Percentiles rank a stretch among this genome's conserved stretches.
Conservation (phyloP, 2,888 invertebrate species). For the Scaptomyza parva region DNA sequence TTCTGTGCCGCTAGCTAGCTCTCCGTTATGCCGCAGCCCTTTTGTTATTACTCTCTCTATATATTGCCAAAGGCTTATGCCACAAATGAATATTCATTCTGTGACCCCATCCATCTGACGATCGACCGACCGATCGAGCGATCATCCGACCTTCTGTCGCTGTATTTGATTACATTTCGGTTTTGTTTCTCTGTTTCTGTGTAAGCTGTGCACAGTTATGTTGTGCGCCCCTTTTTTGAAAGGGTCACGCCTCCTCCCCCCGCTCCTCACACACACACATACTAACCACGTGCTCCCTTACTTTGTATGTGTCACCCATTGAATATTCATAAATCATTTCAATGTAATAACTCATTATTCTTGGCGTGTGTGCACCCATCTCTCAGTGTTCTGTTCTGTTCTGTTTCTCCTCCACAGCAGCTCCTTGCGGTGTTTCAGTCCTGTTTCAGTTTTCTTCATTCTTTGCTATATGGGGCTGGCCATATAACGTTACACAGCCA, state of each 20-base stretch:
- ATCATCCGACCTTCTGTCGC: conserved; percentile 36
- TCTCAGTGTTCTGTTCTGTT: conserved; percentile 3
- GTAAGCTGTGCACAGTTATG: conserved; percentile 56
- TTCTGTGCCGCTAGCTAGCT: conserved; percentile 19
- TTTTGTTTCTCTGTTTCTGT: conserved; percentile 17
- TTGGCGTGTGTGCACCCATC: conserved; percentile 34
- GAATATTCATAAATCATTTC: conserved; percentile 77
- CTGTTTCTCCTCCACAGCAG: background rate
- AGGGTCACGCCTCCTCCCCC: conserved; percentile 28
- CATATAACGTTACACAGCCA: conserved; percentile 59
- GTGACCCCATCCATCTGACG: background rate
- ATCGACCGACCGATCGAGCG: background rate
- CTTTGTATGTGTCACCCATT: conserved; percentile 56
- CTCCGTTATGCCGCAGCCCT: conserved; percentile 43
- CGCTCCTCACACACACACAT: too few species aligned
- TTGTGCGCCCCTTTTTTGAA: conserved; percentile 1
- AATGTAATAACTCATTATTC: conserved; percentile 73
- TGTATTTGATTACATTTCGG: conserved; percentile 59
- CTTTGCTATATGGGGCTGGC: conserved; percentile 1
- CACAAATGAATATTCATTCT: conserved; percentile 24
- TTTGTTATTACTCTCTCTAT: conserved; percentile 20
- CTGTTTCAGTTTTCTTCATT: conserved; percentile 9
- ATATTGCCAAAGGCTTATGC: conserved; percentile 22
- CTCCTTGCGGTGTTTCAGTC: conserved; percentile 12
- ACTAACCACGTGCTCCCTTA: conserved; percentile 32